Conservation (phyloP, 2,113 vertebrate species). For the Albula goreensis region DNA sequence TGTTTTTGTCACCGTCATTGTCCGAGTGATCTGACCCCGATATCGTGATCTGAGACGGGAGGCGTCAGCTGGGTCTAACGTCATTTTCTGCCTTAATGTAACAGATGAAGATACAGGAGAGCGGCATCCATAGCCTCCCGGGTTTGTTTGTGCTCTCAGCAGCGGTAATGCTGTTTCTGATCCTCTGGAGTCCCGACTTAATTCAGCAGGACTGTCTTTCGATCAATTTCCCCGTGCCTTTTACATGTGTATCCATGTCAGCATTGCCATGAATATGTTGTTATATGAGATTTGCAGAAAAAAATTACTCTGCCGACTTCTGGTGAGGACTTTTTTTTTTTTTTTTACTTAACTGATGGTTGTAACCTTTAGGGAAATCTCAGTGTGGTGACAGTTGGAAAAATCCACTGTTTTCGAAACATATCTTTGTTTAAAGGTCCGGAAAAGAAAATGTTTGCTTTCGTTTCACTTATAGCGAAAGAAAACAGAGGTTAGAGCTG, state of each 20-base stretch:
- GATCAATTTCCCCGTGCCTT: slow-evolving; percentile 50
- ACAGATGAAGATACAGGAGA: slow-evolving; percentile 37
- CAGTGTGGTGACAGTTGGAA: slow-evolving; percentile 71
- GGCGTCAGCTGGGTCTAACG: slow-evolving; percentile 39
- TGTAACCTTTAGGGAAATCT: slow-evolving; percentile 86
- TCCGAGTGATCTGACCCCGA: slow-evolving; percentile 28
- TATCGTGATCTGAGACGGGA: neutral
- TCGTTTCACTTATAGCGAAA: slow-evolving; percentile 25
- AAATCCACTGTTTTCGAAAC: slow-evolving; percentile 75
- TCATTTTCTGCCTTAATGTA: slow-evolving; percentile 47
- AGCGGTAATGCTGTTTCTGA: slow-evolving; percentile 45
- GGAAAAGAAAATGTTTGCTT: slow-evolving; percentile 35
- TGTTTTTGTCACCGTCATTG: slow-evolving; percentile 39
- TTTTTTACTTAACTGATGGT: slow-evolving; percentile 80
- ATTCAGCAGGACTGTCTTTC: slow-evolving; percentile 50
- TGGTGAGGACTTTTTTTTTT: slow-evolving; percentile 75
- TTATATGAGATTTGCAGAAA: slow-evolving; percentile 44
- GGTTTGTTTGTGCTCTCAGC: slow-evolving; percentile 38
- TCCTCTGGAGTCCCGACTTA: slow-evolving; percentile 44
- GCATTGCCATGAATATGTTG: slow-evolving; percentile 41
- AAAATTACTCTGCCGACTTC: slow-evolving; percentile 38
- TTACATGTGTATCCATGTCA: slow-evolving; percentile 31
- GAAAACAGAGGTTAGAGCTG: slow-evolving; percentile 41
- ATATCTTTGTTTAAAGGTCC: slow-evolving; percentile 74
- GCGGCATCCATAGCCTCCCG: slow-evolving; percentile 35